Evolutionary conservation across 2,113 vertebrate species (phyloP).

Genomic region (Sapajus apella): DNA sequence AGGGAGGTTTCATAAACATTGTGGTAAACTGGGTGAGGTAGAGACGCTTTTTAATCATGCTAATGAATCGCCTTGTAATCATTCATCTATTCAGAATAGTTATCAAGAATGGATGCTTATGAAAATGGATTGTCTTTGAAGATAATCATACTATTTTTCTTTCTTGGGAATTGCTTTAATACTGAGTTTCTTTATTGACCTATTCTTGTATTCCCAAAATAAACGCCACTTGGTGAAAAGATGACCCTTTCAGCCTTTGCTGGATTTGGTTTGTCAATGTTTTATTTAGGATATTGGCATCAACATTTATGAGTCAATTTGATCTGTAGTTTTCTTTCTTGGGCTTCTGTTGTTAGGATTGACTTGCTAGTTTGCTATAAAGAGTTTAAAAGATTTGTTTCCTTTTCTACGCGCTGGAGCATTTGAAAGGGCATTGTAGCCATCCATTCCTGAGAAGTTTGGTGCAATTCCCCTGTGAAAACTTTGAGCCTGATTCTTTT

Average conservation of each 20-base stretch:
- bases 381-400: neutral
- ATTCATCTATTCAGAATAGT: neutral
- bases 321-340: neutral
- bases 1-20: neutral
- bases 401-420: neutral
- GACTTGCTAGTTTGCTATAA: neutral
- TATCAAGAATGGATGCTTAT: neutral
- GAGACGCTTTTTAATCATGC: neutral
- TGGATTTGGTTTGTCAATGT: neutral
- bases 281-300: neutral
- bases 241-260: neutral
- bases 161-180: neutral
- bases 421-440: neutral
- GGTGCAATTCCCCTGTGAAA: neutral
- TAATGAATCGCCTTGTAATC: neutral
- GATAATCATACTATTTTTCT: neutral
- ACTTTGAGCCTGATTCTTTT: neutral
- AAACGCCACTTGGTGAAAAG: neutral
- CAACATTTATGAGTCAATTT: neutral
- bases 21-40: neutral
- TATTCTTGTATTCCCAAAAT: neutral
- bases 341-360: neutral
- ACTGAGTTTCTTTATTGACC: neutral
- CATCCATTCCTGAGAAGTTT: neutral
- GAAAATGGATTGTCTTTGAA: neutral